A percentile compares a stretch with the other conserved stretches of the same genome.
Evolutionary conservation across 2,888 invertebrate genomes (phyloP).

Genomic region (Cantharis nigra): DNA sequence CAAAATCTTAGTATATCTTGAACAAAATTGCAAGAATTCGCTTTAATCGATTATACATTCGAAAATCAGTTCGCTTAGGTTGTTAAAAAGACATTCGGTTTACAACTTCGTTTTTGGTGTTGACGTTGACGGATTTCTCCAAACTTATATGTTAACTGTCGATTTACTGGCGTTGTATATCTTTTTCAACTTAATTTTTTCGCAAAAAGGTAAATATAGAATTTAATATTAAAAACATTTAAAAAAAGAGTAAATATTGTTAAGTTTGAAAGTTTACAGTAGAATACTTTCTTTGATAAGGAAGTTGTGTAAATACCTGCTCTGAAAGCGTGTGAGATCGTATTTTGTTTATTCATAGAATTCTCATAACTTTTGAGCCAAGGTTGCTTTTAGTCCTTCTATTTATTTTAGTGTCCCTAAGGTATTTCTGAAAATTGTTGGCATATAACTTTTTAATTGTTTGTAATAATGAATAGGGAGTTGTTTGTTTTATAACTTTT

Average conservation of each 20-base stretch:
- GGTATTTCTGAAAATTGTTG: neutral
- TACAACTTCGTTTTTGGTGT: neutral
- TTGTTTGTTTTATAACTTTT: neutral
- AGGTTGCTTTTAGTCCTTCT: neutral
- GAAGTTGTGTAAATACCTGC: neutral
- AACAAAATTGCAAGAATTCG: neutral
- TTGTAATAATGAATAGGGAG: neutral
- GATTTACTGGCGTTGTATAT: neutral
- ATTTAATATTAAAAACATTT: neutral
- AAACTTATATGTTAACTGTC: neutral
- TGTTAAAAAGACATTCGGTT: neutral
- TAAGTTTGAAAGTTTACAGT: neutral
- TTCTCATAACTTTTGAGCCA: neutral
- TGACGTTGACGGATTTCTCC: neutral
- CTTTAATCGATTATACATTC: neutral
- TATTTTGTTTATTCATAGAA: neutral
- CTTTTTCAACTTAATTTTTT: neutral
- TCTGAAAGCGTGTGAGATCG: neutral
- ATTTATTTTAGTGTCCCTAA: neutral
- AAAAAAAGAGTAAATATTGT: neutral
- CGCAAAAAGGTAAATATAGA: neutral
- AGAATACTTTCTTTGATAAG: neutral
- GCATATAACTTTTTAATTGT: neutral
- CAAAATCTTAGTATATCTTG: neutral
- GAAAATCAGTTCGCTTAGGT: neutral